Base-by-base conservation (phyloP, 2,888 invertebrate species). In the Eilema griseolum region DNA sequence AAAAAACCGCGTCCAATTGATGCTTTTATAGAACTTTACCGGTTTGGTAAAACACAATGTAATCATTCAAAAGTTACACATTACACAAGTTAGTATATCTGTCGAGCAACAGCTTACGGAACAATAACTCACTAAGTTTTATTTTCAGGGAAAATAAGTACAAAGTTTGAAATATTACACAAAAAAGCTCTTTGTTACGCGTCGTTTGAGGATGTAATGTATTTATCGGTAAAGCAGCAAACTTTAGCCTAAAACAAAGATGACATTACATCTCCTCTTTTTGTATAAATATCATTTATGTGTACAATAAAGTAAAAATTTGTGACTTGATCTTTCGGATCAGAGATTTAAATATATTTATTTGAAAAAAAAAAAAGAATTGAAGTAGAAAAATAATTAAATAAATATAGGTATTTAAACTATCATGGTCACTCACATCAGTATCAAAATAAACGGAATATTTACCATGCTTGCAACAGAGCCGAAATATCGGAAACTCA, bases 91-190 rank as follows among this genome's bases (percentile, higher is more conserved):
- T 24, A 61, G 3, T 23, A 37, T 8, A 61, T 37, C 61, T 37
- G 61, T 61, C 12, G 10, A 33, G 14, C 7, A 33, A 33, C 23
- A 11, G 23, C 26, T 62, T 62, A 60, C 31, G 31, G 12, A 52
- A 31, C 31, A 59, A 41, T 57, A 69, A 37, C 24, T 24, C 31
- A 23, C 26, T 46, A 10, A 65, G 60, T 65, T 65, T 41, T 65
- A 65, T 52, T 37, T 69, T 57, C 62, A 26, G 11, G 12, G 52
- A 61, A 66, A 65, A 60, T 64, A 64, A 69, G 41, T 26, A 37
- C 62, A 24, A 20, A 62, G 24, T 41, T 62, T 24, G 41, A 62
- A 41, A 62, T 41, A 41, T 26, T 20, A 62, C 41, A 41, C 41
- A 26, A 26, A 26, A 5, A 41, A 41, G 37, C 62, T 41, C 24